Evolutionary conservation across 2,113 vertebrate genomes (phyloP).

Genomic region (Strix uralensis): DNA sequence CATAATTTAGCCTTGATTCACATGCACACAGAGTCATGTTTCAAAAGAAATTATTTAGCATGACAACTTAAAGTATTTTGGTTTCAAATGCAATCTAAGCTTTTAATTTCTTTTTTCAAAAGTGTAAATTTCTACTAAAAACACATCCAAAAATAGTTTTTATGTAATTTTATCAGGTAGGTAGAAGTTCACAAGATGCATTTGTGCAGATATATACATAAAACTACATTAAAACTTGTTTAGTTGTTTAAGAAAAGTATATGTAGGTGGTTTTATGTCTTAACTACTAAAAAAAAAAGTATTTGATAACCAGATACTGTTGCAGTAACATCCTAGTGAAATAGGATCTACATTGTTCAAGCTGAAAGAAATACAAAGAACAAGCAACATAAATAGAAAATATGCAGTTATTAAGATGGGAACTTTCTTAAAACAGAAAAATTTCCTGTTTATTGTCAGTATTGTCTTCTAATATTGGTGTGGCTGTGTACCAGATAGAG

Average conservation of each 20-base stretch:
- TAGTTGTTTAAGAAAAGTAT: background rate
- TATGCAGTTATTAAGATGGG: background rate
- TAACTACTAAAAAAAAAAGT: background rate
- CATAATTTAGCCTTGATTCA: background rate
- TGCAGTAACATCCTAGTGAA: background rate
- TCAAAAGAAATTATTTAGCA: background rate
- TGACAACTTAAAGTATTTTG: background rate
- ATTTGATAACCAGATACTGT: background rate
- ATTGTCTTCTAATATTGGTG: background rate
- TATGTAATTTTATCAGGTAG: background rate
- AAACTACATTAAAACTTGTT: background rate
- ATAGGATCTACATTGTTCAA: background rate
- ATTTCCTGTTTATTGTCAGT: background rate
- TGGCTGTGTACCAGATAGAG: background rate
- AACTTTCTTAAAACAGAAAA: background rate
- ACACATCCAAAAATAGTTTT: background rate
- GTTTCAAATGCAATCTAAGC: background rate
- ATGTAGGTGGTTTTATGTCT: background rate
- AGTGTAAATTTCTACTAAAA: background rate
- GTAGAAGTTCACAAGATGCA: background rate
- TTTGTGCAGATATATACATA: background rate
- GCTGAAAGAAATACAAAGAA: background rate
- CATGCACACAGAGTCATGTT: background rate
- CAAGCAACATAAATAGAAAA: background rate
- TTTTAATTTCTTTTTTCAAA: background rate